These are phyloP conservation scores for Augiades crinisus DNA, from an alignment of 2,888 invertebrate species.

Conservation along the genomic window DNA sequence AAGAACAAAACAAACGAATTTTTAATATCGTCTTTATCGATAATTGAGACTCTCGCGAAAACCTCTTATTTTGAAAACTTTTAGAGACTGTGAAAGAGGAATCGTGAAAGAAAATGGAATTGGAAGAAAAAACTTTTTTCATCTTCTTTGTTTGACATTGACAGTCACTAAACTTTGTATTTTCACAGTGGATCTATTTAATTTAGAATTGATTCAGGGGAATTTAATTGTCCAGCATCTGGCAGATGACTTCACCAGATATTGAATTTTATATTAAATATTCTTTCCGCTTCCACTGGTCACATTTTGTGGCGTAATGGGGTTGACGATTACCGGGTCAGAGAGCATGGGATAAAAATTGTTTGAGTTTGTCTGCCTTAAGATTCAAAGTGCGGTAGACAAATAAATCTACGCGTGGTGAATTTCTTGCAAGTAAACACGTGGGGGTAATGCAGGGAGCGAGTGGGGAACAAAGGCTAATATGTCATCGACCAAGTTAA, in stretches of 20 bases:
- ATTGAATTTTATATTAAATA: slow-evolving; percentile 48
- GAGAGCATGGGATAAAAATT: background rate
- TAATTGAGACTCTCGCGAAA: slow-evolving; percentile 79
- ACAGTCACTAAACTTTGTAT: slow-evolving; percentile 78
- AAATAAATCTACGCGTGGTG: slow-evolving; percentile 32
- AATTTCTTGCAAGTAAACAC: slow-evolving; percentile 56
- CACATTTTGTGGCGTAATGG: background rate
- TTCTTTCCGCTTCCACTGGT: slow-evolving; percentile 11
- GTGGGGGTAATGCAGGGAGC: slow-evolving; percentile 35
- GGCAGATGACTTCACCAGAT: slow-evolving; percentile 61
- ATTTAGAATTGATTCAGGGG: slow-evolving; percentile 69
- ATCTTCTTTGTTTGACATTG: slow-evolving; percentile 81
- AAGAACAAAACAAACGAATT: slow-evolving; percentile 82
- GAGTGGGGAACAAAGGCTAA: slow-evolving; percentile 73
- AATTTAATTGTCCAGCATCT: slow-evolving; percentile 67
- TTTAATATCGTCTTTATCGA: slow-evolving; percentile 81
- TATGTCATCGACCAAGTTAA: slow-evolving; percentile 79
- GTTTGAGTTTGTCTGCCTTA: background rate
- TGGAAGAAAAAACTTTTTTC: slow-evolving; percentile 78
- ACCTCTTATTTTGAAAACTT: slow-evolving; percentile 80
- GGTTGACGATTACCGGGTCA: background rate
- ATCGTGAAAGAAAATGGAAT: slow-evolving; percentile 77
- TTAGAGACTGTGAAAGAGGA: slow-evolving; percentile 77
- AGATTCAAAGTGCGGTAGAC: slow-evolving; percentile 5
- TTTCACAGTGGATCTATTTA: slow-evolving; percentile 76